Evolutionary conservation across 2,888 invertebrate genomes (phyloP).

Genomic region (Panopea generosa): DNA sequence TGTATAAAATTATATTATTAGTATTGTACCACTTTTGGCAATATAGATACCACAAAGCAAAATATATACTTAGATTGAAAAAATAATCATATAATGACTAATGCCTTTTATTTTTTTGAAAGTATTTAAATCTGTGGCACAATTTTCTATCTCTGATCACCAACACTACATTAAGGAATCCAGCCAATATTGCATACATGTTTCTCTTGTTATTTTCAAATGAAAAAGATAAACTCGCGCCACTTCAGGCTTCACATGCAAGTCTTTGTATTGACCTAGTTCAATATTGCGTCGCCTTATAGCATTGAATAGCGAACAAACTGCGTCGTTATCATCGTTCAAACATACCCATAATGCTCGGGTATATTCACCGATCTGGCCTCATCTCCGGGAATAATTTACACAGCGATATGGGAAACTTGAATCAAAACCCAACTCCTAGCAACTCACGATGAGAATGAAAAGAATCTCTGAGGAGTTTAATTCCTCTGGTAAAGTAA

Average conservation of each 20-base stretch:
- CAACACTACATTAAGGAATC: too few relatives aligned
- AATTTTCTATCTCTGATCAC: too few relatives aligned
- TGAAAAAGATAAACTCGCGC: conserved; percentile 16
- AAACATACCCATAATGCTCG: conserved; percentile 59
- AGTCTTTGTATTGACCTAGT: conserved; percentile 22
- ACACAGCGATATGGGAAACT: conserved; percentile 53
- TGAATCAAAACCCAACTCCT: conserved; percentile 47
- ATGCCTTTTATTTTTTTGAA: too few relatives aligned
- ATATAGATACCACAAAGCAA: too few relatives aligned
- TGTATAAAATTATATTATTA: too few relatives aligned
- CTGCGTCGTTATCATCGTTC: conserved; percentile 48
- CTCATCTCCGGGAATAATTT: conserved; percentile 48
- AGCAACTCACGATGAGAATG: conserved; percentile 56
- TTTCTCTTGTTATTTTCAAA: too few relatives aligned
- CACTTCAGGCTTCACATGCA: conserved; percentile 23
- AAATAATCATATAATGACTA: too few relatives aligned
- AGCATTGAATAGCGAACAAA: conserved; percentile 9
- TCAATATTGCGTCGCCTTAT: conserved; percentile 1
- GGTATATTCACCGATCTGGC: conserved; percentile 35
- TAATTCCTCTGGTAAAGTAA: conserved; percentile 54
- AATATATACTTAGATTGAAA: too few relatives aligned
- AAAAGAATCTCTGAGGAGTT: conserved; percentile 60
- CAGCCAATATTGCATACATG: too few relatives aligned
- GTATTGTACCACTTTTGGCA: too few relatives aligned
- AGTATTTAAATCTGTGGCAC: too few relatives aligned